Percentiles rank a stretch among this genome's conserved stretches.
phyloP scores from a whole-genome alignment of 92 coral and sea anemone species.

The Epizoanthus stellaris region DNA sequence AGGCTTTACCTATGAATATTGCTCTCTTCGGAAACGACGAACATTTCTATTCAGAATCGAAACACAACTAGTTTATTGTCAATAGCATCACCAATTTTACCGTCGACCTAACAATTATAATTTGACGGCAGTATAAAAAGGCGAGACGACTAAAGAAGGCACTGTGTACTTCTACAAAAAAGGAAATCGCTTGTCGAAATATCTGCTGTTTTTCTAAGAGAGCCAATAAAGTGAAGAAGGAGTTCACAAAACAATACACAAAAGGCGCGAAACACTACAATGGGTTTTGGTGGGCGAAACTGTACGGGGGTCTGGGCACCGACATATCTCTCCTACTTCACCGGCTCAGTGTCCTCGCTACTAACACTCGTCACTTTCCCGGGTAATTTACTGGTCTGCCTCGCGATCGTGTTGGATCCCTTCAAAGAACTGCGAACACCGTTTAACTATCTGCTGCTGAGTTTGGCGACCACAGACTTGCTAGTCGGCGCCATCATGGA shows the following conservation, averaged over 20 bases:
- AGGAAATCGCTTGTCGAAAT: no score
- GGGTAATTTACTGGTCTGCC: constrained; percentile 78
- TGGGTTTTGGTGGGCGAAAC: constrained; percentile 29
- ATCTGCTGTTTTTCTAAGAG: no score
- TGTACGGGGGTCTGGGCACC: constrained; percentile 62
- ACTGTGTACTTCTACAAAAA: no score
- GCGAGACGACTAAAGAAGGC: no score
- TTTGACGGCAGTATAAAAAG: no score
- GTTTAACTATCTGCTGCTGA: constrained; percentile 73
- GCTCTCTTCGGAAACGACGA: no score
- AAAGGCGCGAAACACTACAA: not conserved
- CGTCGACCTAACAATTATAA: no score
- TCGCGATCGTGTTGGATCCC: constrained; percentile 79
- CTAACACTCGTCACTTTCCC: constrained; percentile 75
- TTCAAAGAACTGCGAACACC: constrained; percentile 78
- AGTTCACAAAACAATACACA: not conserved
- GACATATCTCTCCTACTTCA: constrained; percentile 66
- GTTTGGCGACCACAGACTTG: constrained; percentile 81
- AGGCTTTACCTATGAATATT: no score
- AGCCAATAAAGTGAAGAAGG: not conserved
- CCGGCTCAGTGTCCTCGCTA: constrained; percentile 66
- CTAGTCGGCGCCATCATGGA: constrained; percentile 79
- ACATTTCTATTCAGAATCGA: no score
- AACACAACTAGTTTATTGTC: no score
- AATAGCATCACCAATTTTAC: no score